Evolutionary conservation across 2,888 invertebrate genomes (phyloP).

Genomic region (Sepioteuthis lessoniana): DNA sequence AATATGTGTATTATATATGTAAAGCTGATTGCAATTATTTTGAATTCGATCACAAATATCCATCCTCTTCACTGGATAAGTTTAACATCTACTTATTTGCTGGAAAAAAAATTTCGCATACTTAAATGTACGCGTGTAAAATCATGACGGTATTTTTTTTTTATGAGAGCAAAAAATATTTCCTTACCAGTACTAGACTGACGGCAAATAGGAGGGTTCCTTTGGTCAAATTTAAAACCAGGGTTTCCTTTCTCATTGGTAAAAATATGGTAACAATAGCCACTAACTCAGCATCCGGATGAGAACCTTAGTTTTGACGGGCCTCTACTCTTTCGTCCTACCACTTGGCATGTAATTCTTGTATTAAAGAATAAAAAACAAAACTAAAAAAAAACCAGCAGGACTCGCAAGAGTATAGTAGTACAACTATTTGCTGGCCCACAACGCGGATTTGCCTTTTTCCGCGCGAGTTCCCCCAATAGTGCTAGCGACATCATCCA

Average conservation of each 20-base stretch:
- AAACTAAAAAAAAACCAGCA: background rate
- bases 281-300: background rate
- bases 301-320: background rate
- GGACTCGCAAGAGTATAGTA: background rate
- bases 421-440: background rate
- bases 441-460: background rate
- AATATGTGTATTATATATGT: no score
- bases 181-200: conserved; percentile 15
- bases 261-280: background rate
- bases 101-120: background rate
- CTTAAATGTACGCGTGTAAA: background rate
- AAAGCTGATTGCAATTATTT: no score
- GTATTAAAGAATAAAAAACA: background rate
- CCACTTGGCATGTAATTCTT: background rate
- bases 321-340: background rate
- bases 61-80: no score
- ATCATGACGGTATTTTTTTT: background rate
- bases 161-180: background rate
- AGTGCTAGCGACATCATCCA: background rate
- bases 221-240: background rate
- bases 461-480: background rate
- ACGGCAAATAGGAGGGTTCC: background rate
- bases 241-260: background rate
- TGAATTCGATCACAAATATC: no score
- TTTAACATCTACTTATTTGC: no score